A percentile compares a stretch with the other conserved stretches of the same genome.
These are phyloP conservation scores for Cheilosia scutellata DNA, from an alignment of 2,888 invertebrate genomes.

Conservation along the genomic window DNA sequence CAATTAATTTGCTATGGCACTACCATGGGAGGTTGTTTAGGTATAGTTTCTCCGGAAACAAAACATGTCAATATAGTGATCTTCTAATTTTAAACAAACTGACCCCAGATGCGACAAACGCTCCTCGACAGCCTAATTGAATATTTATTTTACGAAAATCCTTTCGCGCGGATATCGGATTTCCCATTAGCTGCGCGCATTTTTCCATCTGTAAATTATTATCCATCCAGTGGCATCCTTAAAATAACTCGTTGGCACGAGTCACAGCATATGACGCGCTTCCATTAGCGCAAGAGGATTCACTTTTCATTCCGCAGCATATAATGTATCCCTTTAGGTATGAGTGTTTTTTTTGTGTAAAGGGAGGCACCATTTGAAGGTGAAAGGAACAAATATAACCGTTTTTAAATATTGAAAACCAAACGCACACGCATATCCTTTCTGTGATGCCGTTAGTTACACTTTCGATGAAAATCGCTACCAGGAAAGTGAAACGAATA, in stretches of 20 bases:
- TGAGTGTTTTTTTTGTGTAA: background rate
- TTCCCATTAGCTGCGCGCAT: slow-evolving; percentile 45
- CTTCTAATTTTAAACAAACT: slow-evolving; percentile 53
- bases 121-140: slow-evolving; percentile 59
- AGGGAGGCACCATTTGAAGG: slow-evolving; percentile 48
- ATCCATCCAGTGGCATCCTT: background rate
- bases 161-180: slow-evolving; percentile 59
- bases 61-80: slow-evolving; percentile 26
- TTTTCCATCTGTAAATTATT: slow-evolving; percentile 58
- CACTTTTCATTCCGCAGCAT: slow-evolving; percentile 44
- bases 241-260: slow-evolving; percentile 60
- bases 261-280: slow-evolving; percentile 23
- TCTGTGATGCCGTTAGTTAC: slow-evolving; percentile 69
- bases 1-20: slow-evolving; percentile 55
- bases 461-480: slow-evolving; percentile 64
- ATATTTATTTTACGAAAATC: slow-evolving; percentile 58
- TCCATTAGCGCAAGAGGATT: slow-evolving; percentile 45
- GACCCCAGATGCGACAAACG: slow-evolving; percentile 34
- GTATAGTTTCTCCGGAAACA: slow-evolving; percentile 44
- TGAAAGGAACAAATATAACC: slow-evolving; percentile 60
- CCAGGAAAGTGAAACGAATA: slow-evolving; percentile 45
- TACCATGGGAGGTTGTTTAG: slow-evolving; percentile 7
- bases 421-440: slow-evolving; percentile 44
- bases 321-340: slow-evolving; percentile 16
- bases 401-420: slow-evolving; percentile 52